These are phyloP conservation scores for Leucophenga varia DNA, from an alignment of 1,140 invertebrate species.

Conservation along the genomic window DNA sequence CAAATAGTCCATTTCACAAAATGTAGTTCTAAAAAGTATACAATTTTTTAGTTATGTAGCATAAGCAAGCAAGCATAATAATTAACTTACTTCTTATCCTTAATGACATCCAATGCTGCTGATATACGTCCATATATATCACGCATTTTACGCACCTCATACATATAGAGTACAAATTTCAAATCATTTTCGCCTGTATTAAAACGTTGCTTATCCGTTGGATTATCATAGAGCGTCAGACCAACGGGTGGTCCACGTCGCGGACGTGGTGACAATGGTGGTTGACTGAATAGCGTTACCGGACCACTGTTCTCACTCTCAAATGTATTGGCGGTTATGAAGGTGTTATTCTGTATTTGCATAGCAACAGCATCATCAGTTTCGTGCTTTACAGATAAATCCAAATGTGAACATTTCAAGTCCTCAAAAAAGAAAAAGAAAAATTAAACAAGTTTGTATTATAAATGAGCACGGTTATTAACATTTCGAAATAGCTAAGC, in stretches of 20 bases:
- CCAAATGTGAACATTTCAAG: conserved; percentile 43
- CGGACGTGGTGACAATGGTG: conserved; percentile 30
- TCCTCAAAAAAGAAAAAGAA: conserved; percentile 22
- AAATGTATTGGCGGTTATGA: conserved; percentile 7
- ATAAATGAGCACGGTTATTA: too few relatives aligned
- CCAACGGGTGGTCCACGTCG: conserved; percentile 37
- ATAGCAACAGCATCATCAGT: conserved; percentile 32
- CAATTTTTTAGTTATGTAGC: too few relatives aligned
- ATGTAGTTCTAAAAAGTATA: conserved; percentile 64
- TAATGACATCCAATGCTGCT: conserved; percentile 43
- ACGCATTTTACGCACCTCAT: conserved; percentile 47
- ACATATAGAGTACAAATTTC: conserved; percentile 51
- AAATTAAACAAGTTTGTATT: background rate
- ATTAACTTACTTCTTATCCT: conserved; percentile 39
- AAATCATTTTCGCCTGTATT: conserved; percentile 41
- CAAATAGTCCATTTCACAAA: conserved; percentile 62
- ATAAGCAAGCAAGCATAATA: background rate
- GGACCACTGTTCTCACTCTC: conserved; percentile 2
- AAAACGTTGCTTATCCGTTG: conserved; percentile 32
- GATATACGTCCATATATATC: conserved; percentile 48
- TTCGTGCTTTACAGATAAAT: conserved; percentile 32
- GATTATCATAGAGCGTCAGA: conserved; percentile 38
- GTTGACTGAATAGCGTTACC: conserved; percentile 15
- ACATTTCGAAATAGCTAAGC: too few relatives aligned
- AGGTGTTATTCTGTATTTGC: conserved; percentile 27